Evolutionary conservation across 2,888 invertebrate genomes (phyloP).

Genomic region (Homarus gammarus): DNA sequence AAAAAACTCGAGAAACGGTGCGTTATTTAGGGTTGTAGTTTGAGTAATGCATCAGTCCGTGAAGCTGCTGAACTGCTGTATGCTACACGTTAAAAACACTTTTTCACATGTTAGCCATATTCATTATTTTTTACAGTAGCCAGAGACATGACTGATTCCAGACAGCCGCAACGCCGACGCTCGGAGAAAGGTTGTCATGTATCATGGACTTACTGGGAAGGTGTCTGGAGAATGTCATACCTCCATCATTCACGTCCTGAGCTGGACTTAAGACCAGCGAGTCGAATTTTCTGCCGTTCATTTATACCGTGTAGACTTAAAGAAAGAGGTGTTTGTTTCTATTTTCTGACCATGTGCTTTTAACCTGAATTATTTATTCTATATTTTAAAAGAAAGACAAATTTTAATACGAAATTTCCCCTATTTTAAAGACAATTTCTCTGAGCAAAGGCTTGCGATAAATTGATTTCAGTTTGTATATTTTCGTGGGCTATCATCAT

Average conservation of each 20-base stretch:
- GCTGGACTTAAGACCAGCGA: background rate
- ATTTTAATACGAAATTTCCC: background rate
- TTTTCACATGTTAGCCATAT: slow-evolving; percentile 45
- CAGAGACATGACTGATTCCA: slow-evolving; percentile 23
- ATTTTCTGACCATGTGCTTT: background rate
- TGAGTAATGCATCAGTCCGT: slow-evolving; percentile 2
- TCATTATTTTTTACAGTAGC: slow-evolving; percentile 47
- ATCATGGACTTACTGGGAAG: background rate
- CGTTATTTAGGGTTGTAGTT: background rate
- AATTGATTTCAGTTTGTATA: background rate
- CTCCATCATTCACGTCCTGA: background rate
- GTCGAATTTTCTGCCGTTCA: background rate
- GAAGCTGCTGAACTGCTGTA: slow-evolving; percentile 25
- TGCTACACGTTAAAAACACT: slow-evolving; percentile 35
- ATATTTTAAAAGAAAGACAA: background rate
- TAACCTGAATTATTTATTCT: background rate
- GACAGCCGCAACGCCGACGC: slow-evolving; percentile 19
- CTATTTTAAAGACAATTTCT: background rate
- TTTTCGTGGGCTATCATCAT: background rate
- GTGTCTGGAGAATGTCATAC: background rate
- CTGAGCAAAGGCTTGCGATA: background rate
- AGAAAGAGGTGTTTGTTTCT: background rate
- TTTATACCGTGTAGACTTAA: background rate
- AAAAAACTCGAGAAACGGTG: too few relatives aligned
- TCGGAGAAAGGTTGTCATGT: background rate